Evolutionary conservation across 2,888 invertebrate genomes (phyloP), one percentile per base, ranked within the genome.

Genomic region (Seladonia tumulorum): DNA sequence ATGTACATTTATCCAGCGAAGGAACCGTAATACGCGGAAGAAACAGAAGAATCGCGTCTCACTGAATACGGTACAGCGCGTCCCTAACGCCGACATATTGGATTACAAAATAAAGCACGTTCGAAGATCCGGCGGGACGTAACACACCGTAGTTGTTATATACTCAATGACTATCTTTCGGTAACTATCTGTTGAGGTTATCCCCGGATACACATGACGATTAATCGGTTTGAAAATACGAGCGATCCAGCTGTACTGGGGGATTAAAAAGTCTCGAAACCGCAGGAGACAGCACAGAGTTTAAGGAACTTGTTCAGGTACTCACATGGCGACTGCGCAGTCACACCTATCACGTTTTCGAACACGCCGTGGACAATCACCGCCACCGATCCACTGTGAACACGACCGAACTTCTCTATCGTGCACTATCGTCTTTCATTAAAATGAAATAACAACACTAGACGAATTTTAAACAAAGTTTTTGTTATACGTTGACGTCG

Each of bases 251-350:
- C 3, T 18, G 8, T 60, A 47, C 47, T 35, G 29, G 39, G n/a
- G 60, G 18, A 25, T 16, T 47, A 49, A 71, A 68, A 76, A 60
- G 39, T 29, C 78, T 73, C 53, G 57, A 57, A 77, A 72, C 63
- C 25, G 60, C 72, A 70, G 74, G 72, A 72, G 63, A 82, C 73
- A n/a, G 71, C 77, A 83, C 29, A 57, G 75, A 86, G 71, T 79
- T 82, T 84, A 49, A 72, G 81, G 89, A 82, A 84, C 88, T 89
- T 80, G 79, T 85, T 85, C 88, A 91, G 89, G 86, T 94, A 94
- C 94, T 93, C 93, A 94, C 94, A 94, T 93, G 93, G 94, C 94
- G 94, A 93, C 92, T 94, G 94, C 94, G 94, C 94, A 95, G 94
- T 94, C 94, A 94, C 94, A 93, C 94, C 94, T 94, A 92, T 91